phyloP scores from a whole-genome alignment of 2,797 vertebrate species.

The Hirundo rustica region DNA sequence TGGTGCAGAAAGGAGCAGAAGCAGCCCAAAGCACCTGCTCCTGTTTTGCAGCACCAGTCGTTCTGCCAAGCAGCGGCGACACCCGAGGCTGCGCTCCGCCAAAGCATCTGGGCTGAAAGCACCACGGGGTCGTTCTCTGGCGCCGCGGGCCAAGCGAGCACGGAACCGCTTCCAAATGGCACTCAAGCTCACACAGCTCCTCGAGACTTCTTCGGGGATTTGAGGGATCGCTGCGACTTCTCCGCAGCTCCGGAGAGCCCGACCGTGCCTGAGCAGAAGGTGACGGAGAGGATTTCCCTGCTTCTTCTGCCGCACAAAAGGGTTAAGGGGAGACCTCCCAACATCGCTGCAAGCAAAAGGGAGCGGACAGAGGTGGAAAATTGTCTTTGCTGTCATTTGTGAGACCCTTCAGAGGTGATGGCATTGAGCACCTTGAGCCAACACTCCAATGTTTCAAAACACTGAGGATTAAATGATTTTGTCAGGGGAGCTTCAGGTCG shows the following conservation, averaged over 20 bases:
- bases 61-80: conserved; percentile 45
- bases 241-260: background rate
- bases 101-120: conserved; percentile 51
- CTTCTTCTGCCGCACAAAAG: background rate
- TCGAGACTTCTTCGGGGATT: background rate
- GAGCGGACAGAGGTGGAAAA: background rate
- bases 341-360: background rate
- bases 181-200: background rate
- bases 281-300: background rate
- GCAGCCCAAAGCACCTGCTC: conserved; percentile 31
- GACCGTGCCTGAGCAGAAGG: accelerated
- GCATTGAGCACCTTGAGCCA: background rate
- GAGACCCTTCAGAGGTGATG: accelerated
- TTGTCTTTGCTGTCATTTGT: background rate
- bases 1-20: background rate
- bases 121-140: background rate
- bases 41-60: conserved; percentile 23
- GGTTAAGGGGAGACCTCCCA: background rate
- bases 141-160: background rate
- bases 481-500: background rate
- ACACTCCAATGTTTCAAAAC: background rate
- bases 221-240: background rate
- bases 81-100: conserved; percentile 27
- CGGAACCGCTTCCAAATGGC: background rate
- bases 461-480: background rate